Evolutionary conservation across 2,113 vertebrate species (phyloP).

Genomic region (Falcunculus frontatus): DNA sequence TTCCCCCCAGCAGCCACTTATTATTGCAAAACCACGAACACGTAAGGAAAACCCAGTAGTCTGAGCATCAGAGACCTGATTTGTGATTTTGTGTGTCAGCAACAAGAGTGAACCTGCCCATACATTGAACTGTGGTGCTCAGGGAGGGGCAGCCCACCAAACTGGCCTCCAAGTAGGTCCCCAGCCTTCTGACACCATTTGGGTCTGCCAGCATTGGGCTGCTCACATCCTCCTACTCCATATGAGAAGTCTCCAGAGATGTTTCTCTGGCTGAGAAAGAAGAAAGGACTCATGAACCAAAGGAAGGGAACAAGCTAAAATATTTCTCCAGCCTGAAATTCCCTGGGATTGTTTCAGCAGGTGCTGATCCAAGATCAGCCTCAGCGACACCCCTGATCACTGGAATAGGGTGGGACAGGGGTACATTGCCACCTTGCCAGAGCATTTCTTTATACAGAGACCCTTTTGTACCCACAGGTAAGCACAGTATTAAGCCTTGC

Average conservation of each 20-base stretch:
- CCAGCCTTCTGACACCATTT: neutral
- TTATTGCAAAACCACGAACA: neutral
- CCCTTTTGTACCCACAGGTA: slow-evolving; percentile 3
- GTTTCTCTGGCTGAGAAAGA: neutral
- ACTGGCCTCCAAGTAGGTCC: neutral
- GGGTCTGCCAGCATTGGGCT: neutral
- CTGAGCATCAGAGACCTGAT: neutral
- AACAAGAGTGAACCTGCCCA: neutral
- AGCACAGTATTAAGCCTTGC: neutral
- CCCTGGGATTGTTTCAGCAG: neutral
- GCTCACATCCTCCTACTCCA: neutral
- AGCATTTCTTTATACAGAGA: neutral
- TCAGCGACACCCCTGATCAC: neutral
- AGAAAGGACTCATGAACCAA: neutral
- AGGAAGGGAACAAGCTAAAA: neutral
- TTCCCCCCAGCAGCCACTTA: neutral
- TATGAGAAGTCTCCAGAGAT: neutral
- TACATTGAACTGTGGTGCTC: neutral
- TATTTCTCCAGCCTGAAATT: neutral
- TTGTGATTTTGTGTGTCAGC: neutral
- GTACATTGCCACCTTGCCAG: neutral
- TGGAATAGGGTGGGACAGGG: accelerated
- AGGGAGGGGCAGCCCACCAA: neutral
- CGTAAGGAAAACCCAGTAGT: neutral
- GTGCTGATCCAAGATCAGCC: neutral